phyloP scores from a whole-genome alignment of 2,797 vertebrate species.

The Odontamblyopus lacepedii region DNA sequence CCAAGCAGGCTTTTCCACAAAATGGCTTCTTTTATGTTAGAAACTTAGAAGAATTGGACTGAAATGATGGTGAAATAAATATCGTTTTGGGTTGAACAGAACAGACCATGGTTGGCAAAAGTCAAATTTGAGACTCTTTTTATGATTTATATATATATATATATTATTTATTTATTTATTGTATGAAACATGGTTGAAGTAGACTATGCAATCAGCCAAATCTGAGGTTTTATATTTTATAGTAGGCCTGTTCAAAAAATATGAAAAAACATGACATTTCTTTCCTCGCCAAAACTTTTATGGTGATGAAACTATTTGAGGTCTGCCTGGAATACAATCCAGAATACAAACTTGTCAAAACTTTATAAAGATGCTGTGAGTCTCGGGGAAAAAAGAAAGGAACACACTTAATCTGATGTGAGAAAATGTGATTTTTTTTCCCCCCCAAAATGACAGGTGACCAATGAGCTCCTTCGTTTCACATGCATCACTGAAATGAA shows the following conservation, averaged over 20 bases:
- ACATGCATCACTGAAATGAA: no score
- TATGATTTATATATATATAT: no score
- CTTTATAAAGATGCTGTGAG: no score
- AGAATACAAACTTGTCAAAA: no score
- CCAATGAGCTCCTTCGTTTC: no score
- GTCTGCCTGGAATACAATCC: no score
- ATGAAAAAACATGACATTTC: neutral
- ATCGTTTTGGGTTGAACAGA: neutral
- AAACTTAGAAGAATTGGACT: neutral
- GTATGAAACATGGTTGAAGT: neutral
- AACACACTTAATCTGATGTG: no score
- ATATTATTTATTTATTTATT: neutral
- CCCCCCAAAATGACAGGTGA: no score
- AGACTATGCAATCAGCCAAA: neutral
- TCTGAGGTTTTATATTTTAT: neutral
- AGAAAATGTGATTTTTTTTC: no score
- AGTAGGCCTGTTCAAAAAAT: neutral
- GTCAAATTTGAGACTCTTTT: neutral
- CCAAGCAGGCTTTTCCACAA: neutral
- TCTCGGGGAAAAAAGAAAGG: no score
- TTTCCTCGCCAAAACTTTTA: no score
- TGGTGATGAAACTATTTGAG: neutral
- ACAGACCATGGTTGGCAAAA: neutral
- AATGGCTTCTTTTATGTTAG: neutral
- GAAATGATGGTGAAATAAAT: neutral